A percentile compares a stretch with the other conserved stretches of the same genome.
Conservation (phyloP, 1,140 invertebrate species). For the Onthophagus taurus region DNA sequence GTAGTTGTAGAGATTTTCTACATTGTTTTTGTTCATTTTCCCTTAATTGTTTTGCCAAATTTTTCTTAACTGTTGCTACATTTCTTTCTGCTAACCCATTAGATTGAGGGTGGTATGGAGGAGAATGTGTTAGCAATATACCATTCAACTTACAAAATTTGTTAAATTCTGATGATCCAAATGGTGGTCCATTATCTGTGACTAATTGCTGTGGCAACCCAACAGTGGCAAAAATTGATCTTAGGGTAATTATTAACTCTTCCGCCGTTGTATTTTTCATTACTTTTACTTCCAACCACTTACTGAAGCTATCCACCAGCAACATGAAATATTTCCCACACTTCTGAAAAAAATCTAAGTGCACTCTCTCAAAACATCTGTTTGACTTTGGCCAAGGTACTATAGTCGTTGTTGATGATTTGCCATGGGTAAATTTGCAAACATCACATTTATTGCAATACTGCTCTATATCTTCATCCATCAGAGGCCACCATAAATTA, state of each 20-base stretch:
- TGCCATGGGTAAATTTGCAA: conserved; percentile 9
- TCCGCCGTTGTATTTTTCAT: conserved; percentile 4
- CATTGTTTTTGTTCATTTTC: no score
- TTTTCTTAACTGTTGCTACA: no score
- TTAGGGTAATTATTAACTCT: background rate
- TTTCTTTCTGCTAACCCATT: no score
- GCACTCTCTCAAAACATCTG: conserved; percentile 4
- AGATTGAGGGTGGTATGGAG: no score
- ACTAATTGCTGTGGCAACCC: background rate
- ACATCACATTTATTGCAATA: conserved; percentile 10
- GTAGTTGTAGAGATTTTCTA: no score
- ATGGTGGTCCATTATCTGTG: conserved; percentile 6
- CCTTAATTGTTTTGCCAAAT: no score
- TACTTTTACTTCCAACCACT: conserved; percentile 9
- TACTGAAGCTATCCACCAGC: conserved; percentile 5
- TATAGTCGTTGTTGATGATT: background rate
- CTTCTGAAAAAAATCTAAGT: conserved; percentile 12
- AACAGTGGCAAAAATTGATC: background rate
- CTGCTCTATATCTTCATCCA: conserved; percentile 21
- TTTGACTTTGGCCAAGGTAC: conserved; percentile 8
- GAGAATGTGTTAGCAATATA: no score
- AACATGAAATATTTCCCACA: conserved; percentile 3
- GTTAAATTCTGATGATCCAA: no score
- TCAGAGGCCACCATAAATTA: conserved; percentile 21
- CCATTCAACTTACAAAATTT: no score